Evolutionary conservation across 2,113 vertebrate species (phyloP), one percentile per base, ranked within the genome.

Genomic region (Oenanthe melanoleuca): DNA sequence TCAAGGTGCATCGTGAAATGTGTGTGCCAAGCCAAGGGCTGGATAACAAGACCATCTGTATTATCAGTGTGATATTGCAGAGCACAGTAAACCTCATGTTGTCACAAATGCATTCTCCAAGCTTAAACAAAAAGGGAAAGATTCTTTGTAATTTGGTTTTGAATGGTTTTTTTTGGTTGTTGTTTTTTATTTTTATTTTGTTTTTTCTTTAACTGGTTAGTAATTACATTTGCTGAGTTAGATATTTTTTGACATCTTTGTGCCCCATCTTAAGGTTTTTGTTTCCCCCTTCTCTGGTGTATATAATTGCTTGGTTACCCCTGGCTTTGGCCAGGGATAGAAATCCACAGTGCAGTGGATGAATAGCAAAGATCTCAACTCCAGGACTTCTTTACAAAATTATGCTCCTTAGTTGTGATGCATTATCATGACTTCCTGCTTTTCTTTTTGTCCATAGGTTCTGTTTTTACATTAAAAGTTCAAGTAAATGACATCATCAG

Each of bases 401-500:
- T 5, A 33, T 6, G 5, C 7, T 47, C 11, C 23, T 77, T 64
- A 31, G 6, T 15, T 72, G 8, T 8, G 29, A 19, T 33, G 9
- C 15, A 6, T 55, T 21, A 14, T 26, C 20, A 9, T 57, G n/a
- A 66, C 28, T 21, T 42, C 8, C 47, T 55, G 47, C 70, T 91
- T 86, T 75, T 45, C 23, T 25, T 83, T 81, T 74, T 71, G 60
- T 88, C 83, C 50, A 4, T 60, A 99, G 99, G 97, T 79, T 97
- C 98, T 14, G 97, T 91, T 72, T 99, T 99, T 86, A 97, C 97
- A 1, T 97, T 99, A 19, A 99, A 98, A 97, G 98, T 99, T 53
- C 98, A 99, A 96, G 98, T 99, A 82, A 98, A 98, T 88, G 99
- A 99, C 92, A 82, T 97, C 34, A 98, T 98, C 96, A 99, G 98